A percentile compares a stretch with the other conserved stretches of the same genome.
phyloP scores from a whole-genome alignment of 2,113 vertebrate genomes.

The Plecturocebus donacophilus region DNA sequence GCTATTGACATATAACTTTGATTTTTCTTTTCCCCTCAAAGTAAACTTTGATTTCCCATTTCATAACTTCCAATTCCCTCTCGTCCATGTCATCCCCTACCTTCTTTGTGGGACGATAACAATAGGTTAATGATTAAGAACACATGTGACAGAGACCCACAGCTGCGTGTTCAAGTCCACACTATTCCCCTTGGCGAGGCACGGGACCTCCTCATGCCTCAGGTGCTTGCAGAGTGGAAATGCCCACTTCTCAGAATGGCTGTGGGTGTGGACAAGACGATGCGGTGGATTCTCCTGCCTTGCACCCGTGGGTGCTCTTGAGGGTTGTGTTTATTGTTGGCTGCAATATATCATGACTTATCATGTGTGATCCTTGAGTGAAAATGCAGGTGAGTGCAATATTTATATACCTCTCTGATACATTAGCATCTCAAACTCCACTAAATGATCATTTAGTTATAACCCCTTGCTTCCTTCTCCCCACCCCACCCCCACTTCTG shows the following conservation, averaged over 20 bases:
- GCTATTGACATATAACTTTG: not conserved
- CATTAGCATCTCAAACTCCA: not conserved
- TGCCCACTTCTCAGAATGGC: not conserved
- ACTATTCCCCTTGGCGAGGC: not conserved
- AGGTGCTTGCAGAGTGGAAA: not conserved
- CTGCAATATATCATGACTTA: not conserved
- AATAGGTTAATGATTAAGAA: not conserved
- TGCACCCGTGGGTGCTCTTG: not conserved
- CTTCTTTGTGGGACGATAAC: not conserved
- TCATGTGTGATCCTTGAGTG: not conserved
- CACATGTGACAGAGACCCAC: not conserved
- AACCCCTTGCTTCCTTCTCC: not conserved
- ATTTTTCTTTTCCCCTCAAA: not conserved
- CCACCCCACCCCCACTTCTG: not conserved
- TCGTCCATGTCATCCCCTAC: too few relatives aligned
- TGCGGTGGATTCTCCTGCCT: accelerated
- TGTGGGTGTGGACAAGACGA: not conserved
- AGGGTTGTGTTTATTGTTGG: not conserved
- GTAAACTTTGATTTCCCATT: not conserved
- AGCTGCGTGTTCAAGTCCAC: not conserved
- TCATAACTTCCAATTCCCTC: not conserved
- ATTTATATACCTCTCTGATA: not conserved
- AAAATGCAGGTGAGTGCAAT: not conserved
- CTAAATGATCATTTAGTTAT: not conserved
- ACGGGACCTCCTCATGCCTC: not conserved